These are phyloP conservation scores for Coccyzus lansbergi DNA, from an alignment of 2,797 vertebrate genomes.

Conservation along the genomic window DNA sequence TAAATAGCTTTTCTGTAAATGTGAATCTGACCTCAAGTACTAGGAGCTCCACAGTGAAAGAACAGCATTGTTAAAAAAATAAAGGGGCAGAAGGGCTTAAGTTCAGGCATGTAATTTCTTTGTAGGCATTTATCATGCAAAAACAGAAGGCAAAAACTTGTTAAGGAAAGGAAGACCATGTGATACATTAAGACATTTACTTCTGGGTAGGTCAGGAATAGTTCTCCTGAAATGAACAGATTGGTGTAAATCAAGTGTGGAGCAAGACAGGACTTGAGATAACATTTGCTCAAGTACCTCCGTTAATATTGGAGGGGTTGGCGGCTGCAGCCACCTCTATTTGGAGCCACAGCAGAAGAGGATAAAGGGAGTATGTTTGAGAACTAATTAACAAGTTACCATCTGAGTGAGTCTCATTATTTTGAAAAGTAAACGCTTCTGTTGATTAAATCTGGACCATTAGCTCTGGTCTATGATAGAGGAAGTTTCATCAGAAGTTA, in stretches of 20 bases:
- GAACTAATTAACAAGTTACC: constrained; percentile 42
- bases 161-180: not conserved
- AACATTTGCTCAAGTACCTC: not conserved
- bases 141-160: not conserved
- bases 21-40: not conserved
- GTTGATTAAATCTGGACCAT: constrained; percentile 49
- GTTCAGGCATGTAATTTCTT: not conserved
- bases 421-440: constrained; percentile 55
- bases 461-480: not conserved
- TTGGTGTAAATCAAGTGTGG: not conserved
- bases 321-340: not conserved
- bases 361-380: constrained; percentile 15
- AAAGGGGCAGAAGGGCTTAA: not conserved
- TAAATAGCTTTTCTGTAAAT: constrained; percentile 3
- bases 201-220: not conserved
- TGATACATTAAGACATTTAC: not conserved
- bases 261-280: not conserved
- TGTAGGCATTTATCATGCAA: not conserved
- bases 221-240: not conserved
- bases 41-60: not conserved
- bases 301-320: not conserved
- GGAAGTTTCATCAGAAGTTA: constrained; percentile 28
- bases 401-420: constrained; percentile 35
- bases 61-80: not conserved
- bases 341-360: not conserved